Conservation (phyloP, 2,888 invertebrate species). For the Kryphioiulus occultus region DNA sequence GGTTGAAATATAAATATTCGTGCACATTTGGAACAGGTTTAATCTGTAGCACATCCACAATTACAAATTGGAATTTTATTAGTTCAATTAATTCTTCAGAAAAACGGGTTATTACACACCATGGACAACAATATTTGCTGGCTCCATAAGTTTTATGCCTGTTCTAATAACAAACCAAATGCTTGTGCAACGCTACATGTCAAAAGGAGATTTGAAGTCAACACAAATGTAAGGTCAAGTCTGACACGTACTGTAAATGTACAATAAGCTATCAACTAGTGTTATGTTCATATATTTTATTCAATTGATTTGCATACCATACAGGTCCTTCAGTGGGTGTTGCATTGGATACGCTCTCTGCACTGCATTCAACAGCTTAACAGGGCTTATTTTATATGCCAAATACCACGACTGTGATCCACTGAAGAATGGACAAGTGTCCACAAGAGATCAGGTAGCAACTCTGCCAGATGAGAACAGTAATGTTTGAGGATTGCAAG, state of each 20-base stretch:
- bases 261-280: too few species aligned
- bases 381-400: constrained; percentile 47
- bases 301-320: too few species aligned
- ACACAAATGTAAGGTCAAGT: not conserved
- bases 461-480: too few species aligned
- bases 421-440: constrained; percentile 14
- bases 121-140: not conserved
- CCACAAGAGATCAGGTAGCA: constrained; percentile 48
- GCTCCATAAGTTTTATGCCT: not conserved
- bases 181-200: not conserved
- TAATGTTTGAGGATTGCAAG: not conserved
- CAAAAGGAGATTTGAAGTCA: not conserved
- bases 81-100: not conserved
- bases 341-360: not conserved
- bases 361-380: not conserved
- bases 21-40: too few species aligned
- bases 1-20: too few species aligned
- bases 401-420: constrained; percentile 51
- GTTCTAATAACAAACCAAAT: not conserved
- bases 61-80: too few species aligned
- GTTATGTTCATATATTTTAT: too few species aligned
- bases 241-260: too few species aligned
- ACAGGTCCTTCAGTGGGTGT: not conserved
- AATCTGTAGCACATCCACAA: too few species aligned
- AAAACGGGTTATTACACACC: not conserved